A percentile compares a stretch with the other conserved stretches of the same genome.
Conservation (phyloP, 2,797 vertebrate species). For the Delichon dasypus region DNA sequence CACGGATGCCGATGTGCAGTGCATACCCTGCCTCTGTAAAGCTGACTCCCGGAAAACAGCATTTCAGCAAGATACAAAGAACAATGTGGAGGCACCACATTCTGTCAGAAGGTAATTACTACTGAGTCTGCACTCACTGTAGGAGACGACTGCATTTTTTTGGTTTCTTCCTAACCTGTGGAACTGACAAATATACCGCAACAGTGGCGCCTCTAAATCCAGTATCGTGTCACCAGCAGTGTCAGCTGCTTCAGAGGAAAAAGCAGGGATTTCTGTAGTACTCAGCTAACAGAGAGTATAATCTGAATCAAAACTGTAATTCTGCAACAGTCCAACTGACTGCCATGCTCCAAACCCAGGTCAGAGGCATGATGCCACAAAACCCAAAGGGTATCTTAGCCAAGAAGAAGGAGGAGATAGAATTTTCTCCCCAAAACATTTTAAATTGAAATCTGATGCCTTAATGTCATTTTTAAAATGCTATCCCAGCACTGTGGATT, state of each 20-base stretch:
- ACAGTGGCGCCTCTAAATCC: neutral
- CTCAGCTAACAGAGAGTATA: neutral
- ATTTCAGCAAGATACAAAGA: constrained; percentile 21
- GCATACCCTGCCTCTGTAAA: neutral
- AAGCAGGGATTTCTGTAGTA: neutral
- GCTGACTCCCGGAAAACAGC: neutral
- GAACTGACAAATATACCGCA: neutral
- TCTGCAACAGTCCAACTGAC: neutral
- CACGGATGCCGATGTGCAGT: neutral
- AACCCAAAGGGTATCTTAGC: neutral
- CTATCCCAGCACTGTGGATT: neutral
- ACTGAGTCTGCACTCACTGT: neutral
- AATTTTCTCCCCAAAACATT: neutral
- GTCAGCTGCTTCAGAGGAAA: neutral
- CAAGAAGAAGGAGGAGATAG: neutral
- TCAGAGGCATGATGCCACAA: neutral
- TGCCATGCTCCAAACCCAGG: neutral
- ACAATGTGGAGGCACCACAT: neutral
- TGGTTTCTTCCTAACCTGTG: neutral
- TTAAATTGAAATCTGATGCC: neutral
- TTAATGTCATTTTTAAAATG: neutral
- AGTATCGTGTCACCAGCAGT: neutral
- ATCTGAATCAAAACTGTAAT: neutral
- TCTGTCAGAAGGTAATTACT: neutral
- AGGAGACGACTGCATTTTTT: neutral